Percentiles rank a stretch among this genome's conserved stretches.
phyloP scores from a whole-genome alignment of 2,888 invertebrate genomes.

The Calliopum simillimum region DNA sequence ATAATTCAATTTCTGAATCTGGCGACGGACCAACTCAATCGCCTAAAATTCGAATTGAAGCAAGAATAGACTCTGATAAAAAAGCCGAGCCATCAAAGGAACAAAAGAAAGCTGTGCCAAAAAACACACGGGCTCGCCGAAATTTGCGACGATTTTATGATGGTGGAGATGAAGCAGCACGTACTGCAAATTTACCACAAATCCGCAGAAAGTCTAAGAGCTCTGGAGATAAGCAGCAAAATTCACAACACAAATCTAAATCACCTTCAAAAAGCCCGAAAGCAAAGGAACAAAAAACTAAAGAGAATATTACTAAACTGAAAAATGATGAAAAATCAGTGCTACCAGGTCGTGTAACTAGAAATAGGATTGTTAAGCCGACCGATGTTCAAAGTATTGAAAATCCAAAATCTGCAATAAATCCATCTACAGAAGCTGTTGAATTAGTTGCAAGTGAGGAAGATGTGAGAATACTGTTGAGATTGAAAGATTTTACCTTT shows the following conservation, averaged over 20 bases:
- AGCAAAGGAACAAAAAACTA: background rate
- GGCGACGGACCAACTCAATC: constrained; percentile 45
- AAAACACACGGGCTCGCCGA: constrained; percentile 34
- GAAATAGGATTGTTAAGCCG: background rate
- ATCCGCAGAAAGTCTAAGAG: constrained; percentile 39
- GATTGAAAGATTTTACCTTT: constrained; percentile 12
- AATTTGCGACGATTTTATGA: constrained; percentile 39
- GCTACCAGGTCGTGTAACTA: background rate
- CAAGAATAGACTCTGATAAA: constrained; percentile 53
- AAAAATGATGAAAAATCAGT: background rate
- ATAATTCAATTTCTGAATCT: constrained; percentile 41
- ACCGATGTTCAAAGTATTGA: background rate
- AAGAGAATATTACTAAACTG: background rate
- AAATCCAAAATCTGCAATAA: background rate
- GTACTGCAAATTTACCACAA: constrained; percentile 8
- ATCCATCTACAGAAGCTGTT: background rate
- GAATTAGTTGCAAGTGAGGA: background rate
- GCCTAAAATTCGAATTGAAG: constrained; percentile 54
- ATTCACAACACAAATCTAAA: background rate
- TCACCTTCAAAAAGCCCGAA: constrained; percentile 1
- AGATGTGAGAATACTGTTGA: constrained; percentile 40
- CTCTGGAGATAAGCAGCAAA: constrained; percentile 29
- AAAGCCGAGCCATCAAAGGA: constrained; percentile 37
- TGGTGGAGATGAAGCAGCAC: background rate
- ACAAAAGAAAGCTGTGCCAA: constrained; percentile 13